These are phyloP conservation scores for Drosophila picticornis DNA, from an alignment of 2,888 invertebrate species.

Conservation along the genomic window DNA sequence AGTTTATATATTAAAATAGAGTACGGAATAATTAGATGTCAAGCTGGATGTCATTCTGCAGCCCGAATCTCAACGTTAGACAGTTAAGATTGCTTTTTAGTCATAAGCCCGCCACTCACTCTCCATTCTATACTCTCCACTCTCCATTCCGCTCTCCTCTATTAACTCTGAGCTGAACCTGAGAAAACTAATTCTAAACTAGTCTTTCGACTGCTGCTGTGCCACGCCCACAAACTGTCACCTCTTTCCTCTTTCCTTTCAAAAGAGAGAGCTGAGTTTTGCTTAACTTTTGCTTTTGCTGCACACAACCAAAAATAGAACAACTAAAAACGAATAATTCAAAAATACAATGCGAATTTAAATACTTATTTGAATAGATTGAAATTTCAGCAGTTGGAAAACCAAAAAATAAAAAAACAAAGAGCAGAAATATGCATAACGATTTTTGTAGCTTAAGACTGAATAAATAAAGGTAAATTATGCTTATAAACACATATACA, in stretches of 20 bases:
- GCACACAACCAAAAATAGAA: constrained; percentile 39
- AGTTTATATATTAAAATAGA: constrained; percentile 23
- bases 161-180: constrained; percentile 7
- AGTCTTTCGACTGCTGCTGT: constrained; percentile 32
- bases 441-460: constrained; percentile 82
- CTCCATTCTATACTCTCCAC: neutral
- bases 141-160: constrained; percentile 1
- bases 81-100: constrained; percentile 63
- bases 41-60: constrained; percentile 3
- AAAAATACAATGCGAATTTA: constrained; percentile 72
- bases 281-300: constrained; percentile 37
- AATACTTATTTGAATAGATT: constrained; percentile 73
- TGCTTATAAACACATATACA: constrained; percentile 59
- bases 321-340: constrained; percentile 21
- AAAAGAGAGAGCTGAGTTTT: constrained; percentile 7
- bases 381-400: constrained; percentile 49
- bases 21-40: constrained; percentile 21
- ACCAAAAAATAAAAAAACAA: constrained; percentile 11
- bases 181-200: neutral
- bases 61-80: constrained; percentile 40
- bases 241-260: constrained; percentile 21
- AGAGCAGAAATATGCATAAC: constrained; percentile 74
- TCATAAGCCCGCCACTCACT: constrained; percentile 37
- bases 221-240: constrained; percentile 44
- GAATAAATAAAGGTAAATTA: constrained; percentile 77